Percentiles rank a stretch among this genome's conserved stretches.
phyloP scores from a whole-genome alignment of 2,888 invertebrate species.

The Homarus gammarus region DNA sequence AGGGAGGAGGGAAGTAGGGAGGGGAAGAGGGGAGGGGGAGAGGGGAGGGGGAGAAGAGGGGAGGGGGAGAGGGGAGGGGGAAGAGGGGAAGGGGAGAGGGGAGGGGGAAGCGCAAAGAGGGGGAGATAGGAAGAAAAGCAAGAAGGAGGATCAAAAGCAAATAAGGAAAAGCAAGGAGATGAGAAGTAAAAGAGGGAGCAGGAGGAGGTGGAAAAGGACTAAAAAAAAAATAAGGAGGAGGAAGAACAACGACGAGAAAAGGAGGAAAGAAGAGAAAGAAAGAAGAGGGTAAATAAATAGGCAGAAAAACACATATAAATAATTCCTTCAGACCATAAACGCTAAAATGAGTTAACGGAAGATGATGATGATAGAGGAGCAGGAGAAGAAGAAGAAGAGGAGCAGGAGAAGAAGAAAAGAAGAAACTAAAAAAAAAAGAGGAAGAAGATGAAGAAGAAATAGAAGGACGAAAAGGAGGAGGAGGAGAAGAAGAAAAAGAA shows the following conservation, averaged over 20 bases:
- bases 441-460: neutral
- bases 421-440: neutral
- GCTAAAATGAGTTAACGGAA: too few relatives aligned
- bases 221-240: neutral
- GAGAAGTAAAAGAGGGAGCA: too few relatives aligned
- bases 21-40: slow-evolving; percentile 10
- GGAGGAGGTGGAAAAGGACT: neutral
- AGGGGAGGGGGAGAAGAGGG: too few relatives aligned
- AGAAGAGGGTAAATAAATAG: too few relatives aligned
- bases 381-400: neutral
- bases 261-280: neutral
- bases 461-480: neutral
- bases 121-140: slow-evolving; percentile 18
- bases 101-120: too few relatives aligned
- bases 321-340: too few relatives aligned
- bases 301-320: too few relatives aligned
- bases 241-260: neutral
- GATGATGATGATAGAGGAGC: too few relatives aligned
- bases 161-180: too few relatives aligned
- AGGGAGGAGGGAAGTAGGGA: neutral
- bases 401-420: neutral
- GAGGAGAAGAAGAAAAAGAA: too few relatives aligned
- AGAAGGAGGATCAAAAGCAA: too few relatives aligned
- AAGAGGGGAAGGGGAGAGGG: too few relatives aligned
- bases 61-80: slow-evolving; percentile 32